phyloP scores from a whole-genome alignment of 1,140 invertebrate genomes.

The Drosophila miranda region DNA sequence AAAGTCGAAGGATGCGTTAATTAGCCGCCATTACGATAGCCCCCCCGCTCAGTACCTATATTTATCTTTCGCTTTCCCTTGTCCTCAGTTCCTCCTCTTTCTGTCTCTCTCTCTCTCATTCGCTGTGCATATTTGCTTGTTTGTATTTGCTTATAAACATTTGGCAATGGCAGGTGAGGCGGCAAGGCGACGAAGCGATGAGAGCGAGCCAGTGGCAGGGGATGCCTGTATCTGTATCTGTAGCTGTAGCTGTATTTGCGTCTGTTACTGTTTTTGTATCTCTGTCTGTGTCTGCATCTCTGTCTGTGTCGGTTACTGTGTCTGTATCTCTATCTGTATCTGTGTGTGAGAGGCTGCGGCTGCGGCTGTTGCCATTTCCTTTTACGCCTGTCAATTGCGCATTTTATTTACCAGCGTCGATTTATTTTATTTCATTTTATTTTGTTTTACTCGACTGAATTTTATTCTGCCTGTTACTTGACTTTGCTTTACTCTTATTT shows the following conservation, averaged over 20 bases:
- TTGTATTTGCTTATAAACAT: constrained; percentile 64
- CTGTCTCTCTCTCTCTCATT: not conserved
- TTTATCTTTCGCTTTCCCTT: not conserved
- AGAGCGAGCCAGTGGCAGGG: not conserved
- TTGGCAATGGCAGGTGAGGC: constrained; percentile 37
- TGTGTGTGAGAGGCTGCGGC: constrained; percentile 3
- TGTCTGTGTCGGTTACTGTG: not conserved
- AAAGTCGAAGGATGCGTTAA: constrained; percentile 49
- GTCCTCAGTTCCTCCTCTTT: not conserved
- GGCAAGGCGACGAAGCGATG: constrained; percentile 2
- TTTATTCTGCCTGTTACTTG: not conserved
- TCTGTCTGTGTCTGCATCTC: not conserved
- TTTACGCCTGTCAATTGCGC: constrained; percentile 58
- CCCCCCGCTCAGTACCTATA: not conserved
- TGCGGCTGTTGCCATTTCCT: constrained; percentile 36
- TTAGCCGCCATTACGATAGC: constrained; percentile 47
- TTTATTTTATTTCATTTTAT: constrained; percentile 32
- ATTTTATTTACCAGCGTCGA: constrained; percentile 54
- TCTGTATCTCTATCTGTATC: not conserved
- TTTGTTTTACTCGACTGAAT: not conserved
- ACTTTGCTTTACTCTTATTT: constrained; percentile 18
- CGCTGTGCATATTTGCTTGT: constrained; percentile 37
- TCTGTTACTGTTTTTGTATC: not conserved
- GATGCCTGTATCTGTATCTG: constrained; percentile 14
- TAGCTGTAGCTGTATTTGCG: not conserved